Evolutionary conservation across 2,113 vertebrate genomes (phyloP).

Genomic region (Pimephales promelas): DNA sequence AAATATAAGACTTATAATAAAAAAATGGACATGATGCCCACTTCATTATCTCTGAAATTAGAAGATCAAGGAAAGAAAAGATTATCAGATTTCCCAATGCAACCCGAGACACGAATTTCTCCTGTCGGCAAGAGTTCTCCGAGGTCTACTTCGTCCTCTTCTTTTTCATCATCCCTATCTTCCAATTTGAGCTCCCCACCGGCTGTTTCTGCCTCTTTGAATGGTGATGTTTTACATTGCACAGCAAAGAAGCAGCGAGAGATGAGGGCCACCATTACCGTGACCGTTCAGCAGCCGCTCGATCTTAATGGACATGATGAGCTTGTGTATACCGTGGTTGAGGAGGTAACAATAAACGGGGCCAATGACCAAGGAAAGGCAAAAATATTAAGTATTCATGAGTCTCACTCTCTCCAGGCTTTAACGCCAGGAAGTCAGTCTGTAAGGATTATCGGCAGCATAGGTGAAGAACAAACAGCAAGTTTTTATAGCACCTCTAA

Average conservation of each 20-base stretch:
- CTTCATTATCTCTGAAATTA: conserved; percentile 59
- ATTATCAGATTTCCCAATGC: conserved; percentile 71
- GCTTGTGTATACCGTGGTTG: conserved; percentile 94
- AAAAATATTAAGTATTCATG: conserved; percentile 91
- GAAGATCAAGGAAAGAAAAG: conserved; percentile 59
- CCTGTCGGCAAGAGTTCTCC: conserved; percentile 90
- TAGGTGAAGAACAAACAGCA: conserved; percentile 75
- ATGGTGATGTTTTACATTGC: conserved; percentile 58
- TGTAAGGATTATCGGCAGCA: conserved; percentile 93
- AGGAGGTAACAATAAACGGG: conserved; percentile 91
- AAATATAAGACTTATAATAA: conserved; percentile 21
- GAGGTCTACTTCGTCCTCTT: conserved; percentile 68
- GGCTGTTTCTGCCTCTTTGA: conserved; percentile 66
- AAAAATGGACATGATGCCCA: conserved; percentile 51
- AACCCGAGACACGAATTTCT: conserved; percentile 84
- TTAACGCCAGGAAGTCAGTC: conserved; percentile 82
- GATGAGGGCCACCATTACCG: conserved; percentile 87
- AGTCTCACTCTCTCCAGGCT: conserved; percentile 83
- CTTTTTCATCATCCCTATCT: conserved; percentile 65
- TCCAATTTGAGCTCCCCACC: conserved; percentile 62
- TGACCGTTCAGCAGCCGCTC: conserved; percentile 92
- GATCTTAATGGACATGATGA: conserved; percentile 94
- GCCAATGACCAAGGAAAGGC: conserved; percentile 81
- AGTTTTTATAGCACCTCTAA: conserved; percentile 27
- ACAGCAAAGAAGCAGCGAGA: conserved; percentile 76